phyloP scores from a whole-genome alignment of 2,888 invertebrate species.

The Hirtodrosophila alboralis region DNA sequence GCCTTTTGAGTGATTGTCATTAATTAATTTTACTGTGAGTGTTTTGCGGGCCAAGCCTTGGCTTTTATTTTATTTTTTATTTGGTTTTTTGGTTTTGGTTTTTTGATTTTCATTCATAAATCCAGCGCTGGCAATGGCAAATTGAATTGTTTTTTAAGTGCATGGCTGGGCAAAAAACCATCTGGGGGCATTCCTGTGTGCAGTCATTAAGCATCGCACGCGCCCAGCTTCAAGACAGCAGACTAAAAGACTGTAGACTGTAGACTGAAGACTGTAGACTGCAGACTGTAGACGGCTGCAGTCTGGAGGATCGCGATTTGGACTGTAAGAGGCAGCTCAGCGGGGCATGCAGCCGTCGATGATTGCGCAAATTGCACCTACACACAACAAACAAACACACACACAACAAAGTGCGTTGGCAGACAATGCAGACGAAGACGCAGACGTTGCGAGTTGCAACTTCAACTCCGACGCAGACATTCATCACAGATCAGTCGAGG shows the following conservation, averaged over 20 bases:
- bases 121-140: conserved; percentile 62
- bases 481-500: conserved; percentile 72
- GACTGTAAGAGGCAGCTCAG: conserved; percentile 8
- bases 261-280: no score
- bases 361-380: conserved; percentile 80
- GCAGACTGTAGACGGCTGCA: conserved; percentile 6
- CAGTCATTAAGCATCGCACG: conserved; percentile 74
- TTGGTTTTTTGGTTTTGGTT: no score
- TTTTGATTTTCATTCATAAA: conserved; percentile 71
- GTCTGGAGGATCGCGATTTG: conserved; percentile 1
- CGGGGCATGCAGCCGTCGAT: conserved; percentile 47
- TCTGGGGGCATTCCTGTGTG: conserved; percentile 62
- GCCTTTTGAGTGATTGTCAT: conserved; percentile 79
- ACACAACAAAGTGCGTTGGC: conserved; percentile 67
- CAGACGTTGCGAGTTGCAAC: conserved; percentile 62
- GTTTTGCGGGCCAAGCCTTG: conserved; percentile 27
- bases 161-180: conserved; percentile 39
- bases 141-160: conserved; percentile 78
- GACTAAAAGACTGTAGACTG: no score
- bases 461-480: conserved; percentile 51
- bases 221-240: conserved; percentile 52
- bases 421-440: conserved; percentile 42
- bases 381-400: conserved; percentile 46
- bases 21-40: conserved; percentile 74
- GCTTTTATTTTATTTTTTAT: conserved; percentile 17